Conservation (phyloP, 2,797 vertebrate genomes). For the Ptychobarbus kaznakovi region DNA sequence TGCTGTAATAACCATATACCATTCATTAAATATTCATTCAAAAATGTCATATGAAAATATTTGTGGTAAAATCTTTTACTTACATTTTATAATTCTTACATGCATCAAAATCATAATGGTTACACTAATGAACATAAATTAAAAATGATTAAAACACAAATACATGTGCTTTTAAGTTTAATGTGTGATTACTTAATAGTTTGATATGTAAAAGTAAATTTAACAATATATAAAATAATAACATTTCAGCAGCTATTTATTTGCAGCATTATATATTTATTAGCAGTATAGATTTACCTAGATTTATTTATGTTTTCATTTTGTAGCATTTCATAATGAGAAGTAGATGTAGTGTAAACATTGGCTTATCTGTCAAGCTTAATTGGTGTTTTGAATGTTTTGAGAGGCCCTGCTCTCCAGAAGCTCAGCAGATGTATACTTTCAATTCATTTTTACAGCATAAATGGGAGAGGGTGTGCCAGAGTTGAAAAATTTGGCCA, state of each 20-base stretch:
- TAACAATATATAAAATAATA: too few species aligned
- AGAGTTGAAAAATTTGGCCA: constrained; percentile 55
- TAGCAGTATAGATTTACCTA: background rate
- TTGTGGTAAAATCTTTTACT: background rate
- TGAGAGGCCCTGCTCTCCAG: constrained; percentile 67
- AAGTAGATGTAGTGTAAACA: background rate
- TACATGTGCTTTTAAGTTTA: background rate
- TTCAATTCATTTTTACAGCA: constrained; percentile 65
- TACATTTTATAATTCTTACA: background rate
- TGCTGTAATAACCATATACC: background rate
- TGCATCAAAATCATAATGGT: background rate
- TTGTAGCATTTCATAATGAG: background rate
- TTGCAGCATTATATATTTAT: too few species aligned
- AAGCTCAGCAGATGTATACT: constrained; percentile 65
- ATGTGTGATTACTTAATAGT: background rate
- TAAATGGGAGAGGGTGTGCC: constrained; percentile 58
- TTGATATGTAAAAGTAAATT: background rate
- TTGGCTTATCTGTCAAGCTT: constrained; percentile 61
- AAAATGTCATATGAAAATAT: background rate
- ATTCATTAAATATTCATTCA: background rate
- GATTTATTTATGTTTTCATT: background rate
- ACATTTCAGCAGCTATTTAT: background rate
- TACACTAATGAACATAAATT: background rate
- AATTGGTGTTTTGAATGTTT: constrained; percentile 70
- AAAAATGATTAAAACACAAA: background rate